Evolutionary conservation across 2,797 vertebrate genomes (phyloP), one percentile per base, ranked within the genome.

Genomic region (Spinus olivaceus): DNA sequence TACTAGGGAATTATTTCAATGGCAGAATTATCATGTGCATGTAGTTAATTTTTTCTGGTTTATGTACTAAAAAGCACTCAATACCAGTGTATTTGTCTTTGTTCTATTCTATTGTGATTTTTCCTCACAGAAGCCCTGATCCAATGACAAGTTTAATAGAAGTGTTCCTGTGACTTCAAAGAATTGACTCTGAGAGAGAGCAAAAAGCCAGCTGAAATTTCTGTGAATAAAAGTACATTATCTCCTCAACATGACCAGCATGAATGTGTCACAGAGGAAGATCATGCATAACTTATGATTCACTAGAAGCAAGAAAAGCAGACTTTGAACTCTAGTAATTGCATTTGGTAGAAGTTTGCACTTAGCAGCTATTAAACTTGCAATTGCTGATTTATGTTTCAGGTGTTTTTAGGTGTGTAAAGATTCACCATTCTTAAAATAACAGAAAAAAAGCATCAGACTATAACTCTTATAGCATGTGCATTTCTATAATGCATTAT

Each of bases 261-360:
- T 81, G 67, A 87, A 44, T 0, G 0, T 80, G 64, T 67, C 51
- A 67, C 25, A 71, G n/a, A 72, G 49, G 74, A 20, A 87, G 8
- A 70, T 5, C n/a, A 74, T 74, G 49, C 92, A 78, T 85, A 93
- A 89, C 71, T 87, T 91, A 80, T 16, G 30, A 71, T 85, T 85
- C 57, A 73, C 37, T 89, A 33, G 53, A 88, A 90, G 33, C 12
- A 88, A 70, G 51, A 69, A 69, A 25, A 70, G 8, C 17, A 65
- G 46, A 71, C 72, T 93, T 87, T 85, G 37, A 94, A 92, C 47
- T 87, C n/a, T 15, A 60, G 50, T 69, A 94, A 92, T 78, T 83
- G 28, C 41, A 73, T 89, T 89, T 87, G 87, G 33, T 76, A 21
- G 28, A 81, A 77, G 63, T 91, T 91, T 91, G 35, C 33, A 71